phyloP scores from a whole-genome alignment of 2,113 vertebrate species.

The Microcebus ravelobensis region DNA sequence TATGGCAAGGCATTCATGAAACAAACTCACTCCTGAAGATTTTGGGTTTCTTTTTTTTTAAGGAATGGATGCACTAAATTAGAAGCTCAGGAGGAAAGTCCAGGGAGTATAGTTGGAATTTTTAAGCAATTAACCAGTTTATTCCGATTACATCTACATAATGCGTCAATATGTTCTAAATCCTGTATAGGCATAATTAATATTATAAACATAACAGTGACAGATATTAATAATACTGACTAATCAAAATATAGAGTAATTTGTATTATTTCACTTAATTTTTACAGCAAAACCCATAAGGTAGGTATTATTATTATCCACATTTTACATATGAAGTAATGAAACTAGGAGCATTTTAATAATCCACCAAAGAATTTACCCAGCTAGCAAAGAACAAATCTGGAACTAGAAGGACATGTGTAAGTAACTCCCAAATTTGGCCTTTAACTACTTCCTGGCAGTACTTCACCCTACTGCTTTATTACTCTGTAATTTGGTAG shows the following conservation, averaged over 20 bases:
- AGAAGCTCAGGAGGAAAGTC: background rate
- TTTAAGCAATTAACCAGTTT: background rate
- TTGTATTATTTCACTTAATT: background rate
- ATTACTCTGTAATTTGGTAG: background rate
- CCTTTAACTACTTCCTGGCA: background rate
- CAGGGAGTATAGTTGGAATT: background rate
- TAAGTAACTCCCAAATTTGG: background rate
- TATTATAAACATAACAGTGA: background rate
- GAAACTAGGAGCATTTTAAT: background rate
- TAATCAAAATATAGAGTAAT: background rate
- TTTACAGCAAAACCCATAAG: background rate
- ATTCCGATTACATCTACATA: background rate
- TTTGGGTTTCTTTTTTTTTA: background rate
- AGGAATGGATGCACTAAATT: background rate
- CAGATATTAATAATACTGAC: background rate
- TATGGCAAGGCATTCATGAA: background rate
- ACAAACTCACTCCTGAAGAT: background rate
- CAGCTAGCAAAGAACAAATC: background rate
- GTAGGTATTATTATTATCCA: background rate
- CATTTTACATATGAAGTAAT: background rate
- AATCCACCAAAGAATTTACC: background rate
- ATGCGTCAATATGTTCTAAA: background rate
- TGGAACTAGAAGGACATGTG: background rate
- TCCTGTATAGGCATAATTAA: background rate
- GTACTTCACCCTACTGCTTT: accelerated